A percentile compares a stretch with the other conserved stretches of the same genome.
Conservation (phyloP, 2,888 invertebrate species). For the Xestia rhomboidea region DNA sequence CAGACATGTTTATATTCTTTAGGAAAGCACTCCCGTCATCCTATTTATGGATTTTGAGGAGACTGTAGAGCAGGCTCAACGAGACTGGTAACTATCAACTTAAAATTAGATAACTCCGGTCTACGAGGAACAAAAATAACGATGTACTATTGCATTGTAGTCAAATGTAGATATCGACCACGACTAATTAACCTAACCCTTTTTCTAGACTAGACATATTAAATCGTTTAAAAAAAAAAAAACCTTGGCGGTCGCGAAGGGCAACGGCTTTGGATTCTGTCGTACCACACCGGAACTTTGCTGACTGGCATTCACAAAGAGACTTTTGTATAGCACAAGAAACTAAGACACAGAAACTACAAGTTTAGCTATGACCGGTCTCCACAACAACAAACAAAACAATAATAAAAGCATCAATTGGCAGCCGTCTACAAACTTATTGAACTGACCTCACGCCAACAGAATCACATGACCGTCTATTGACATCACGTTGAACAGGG, state of each 20-base stretch:
- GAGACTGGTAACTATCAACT: background rate
- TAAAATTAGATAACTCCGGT: background rate
- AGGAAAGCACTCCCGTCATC: background rate
- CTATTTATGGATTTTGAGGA: background rate
- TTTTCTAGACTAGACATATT: background rate
- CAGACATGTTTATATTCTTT: background rate
- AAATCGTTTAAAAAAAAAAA: too few relatives aligned
- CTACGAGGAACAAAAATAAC: background rate
- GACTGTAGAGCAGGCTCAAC: background rate
- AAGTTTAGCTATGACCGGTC: background rate
- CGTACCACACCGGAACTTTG: too few relatives aligned
- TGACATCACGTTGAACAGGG: slow-evolving; percentile 8
- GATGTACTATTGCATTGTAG: background rate
- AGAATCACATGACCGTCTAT: slow-evolving; percentile 46
- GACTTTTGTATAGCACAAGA: background rate
- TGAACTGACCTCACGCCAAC: slow-evolving; percentile 30
- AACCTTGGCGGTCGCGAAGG: too few relatives aligned
- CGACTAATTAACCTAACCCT: background rate
- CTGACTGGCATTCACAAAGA: background rate
- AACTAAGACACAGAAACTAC: background rate
- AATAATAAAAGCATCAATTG: slow-evolving; percentile 28
- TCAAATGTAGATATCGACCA: background rate
- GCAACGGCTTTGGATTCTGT: too few relatives aligned
- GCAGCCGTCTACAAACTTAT: slow-evolving; percentile 9
- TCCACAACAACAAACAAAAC: slow-evolving; percentile 8